Evolutionary conservation across 1,140 invertebrate species (phyloP).

Genomic region (Megathymus violae): DNA sequence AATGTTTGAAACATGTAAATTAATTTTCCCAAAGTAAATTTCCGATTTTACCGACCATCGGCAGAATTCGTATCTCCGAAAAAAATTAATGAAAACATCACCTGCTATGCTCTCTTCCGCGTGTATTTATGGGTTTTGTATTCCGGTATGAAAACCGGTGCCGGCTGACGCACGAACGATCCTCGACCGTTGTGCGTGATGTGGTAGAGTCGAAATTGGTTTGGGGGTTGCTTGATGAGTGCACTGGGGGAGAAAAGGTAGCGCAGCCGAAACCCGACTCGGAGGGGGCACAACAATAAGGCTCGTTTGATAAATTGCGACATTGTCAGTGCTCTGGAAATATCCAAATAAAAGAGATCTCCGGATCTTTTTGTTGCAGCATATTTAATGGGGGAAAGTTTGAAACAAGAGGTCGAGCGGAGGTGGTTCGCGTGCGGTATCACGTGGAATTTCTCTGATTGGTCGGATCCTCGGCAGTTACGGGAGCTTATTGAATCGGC

Average conservation of each 20-base stretch:
- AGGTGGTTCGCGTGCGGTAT: constrained; percentile 38
- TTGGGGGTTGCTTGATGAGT: constrained; percentile 28
- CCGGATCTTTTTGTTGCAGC: constrained; percentile 38
- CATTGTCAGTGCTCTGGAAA: constrained; percentile 66
- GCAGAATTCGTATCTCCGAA: constrained; percentile 57
- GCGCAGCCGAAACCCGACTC: constrained; percentile 51
- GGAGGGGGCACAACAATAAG: constrained; percentile 72
- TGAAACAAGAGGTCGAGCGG: constrained; percentile 39
- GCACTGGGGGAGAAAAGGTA: constrained; percentile 60
- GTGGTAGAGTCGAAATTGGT: constrained; percentile 38
- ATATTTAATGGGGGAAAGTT: constrained; percentile 38
- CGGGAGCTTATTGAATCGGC: constrained; percentile 15
- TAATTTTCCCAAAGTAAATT: constrained; percentile 26
- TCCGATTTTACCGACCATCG: constrained; percentile 18
- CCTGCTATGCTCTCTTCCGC: constrained; percentile 63
- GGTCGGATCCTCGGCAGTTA: constrained; percentile 39
- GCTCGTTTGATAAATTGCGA: constrained; percentile 80
- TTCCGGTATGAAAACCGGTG: constrained; percentile 34
- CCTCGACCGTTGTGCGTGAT: constrained; percentile 14
- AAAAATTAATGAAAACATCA: constrained; percentile 78
- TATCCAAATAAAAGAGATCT: constrained; percentile 49
- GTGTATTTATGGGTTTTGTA: constrained; percentile 57
- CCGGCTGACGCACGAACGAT: constrained; percentile 1
- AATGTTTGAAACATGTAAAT: no score
- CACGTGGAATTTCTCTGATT: constrained; percentile 59